Evolutionary conservation across 2,797 vertebrate genomes (phyloP).

Genomic region (Lithobates pipiens): DNA sequence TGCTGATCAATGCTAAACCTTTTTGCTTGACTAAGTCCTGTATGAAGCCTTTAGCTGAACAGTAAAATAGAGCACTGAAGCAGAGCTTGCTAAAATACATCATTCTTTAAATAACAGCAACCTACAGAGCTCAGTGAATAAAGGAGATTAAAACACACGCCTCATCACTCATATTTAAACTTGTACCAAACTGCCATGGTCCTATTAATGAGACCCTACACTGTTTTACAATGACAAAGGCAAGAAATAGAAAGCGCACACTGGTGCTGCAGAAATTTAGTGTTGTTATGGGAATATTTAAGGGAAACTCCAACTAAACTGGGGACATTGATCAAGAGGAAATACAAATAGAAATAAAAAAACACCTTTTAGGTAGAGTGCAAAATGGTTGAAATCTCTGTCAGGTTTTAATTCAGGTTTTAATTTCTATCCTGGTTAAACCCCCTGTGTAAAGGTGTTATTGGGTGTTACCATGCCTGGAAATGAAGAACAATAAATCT

Average conservation of each 20-base stretch:
- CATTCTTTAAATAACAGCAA: neutral
- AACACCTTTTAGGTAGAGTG: no score
- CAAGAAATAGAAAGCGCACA: neutral
- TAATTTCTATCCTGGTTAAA: no score
- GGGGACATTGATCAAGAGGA: neutral
- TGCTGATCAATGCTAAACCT: neutral
- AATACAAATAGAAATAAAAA: no score
- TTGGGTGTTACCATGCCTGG: no score
- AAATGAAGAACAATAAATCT: no score
- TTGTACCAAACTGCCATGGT: neutral
- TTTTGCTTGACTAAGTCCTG: neutral
- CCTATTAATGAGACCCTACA: neutral
- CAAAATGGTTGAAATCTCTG: no score
- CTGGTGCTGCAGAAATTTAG: neutral
- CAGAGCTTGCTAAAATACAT: neutral
- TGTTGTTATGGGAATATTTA: neutral
- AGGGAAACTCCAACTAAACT: neutral
- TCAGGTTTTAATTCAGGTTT: no score
- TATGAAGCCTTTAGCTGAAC: neutral
- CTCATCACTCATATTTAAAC: neutral
- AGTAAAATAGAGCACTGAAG: neutral
- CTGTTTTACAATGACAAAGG: neutral
- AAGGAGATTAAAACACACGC: neutral
- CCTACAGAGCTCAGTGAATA: neutral
- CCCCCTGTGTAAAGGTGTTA: no score